Conservation (phyloP, 2,888 invertebrate species). For the Trileptium ribeirensis region DNA sequence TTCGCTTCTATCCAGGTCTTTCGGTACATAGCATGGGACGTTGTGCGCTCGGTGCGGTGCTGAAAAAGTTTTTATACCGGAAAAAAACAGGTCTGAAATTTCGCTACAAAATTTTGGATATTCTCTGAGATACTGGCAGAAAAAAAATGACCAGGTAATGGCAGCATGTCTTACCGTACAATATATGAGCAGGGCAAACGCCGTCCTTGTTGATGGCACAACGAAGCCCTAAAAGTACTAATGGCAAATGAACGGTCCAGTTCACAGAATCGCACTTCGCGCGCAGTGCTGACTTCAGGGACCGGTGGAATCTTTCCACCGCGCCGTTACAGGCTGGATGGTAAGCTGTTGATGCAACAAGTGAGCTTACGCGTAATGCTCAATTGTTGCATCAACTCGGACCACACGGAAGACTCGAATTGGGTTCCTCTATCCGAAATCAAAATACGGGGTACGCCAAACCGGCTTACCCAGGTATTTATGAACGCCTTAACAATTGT, state of each 20-base stretch:
- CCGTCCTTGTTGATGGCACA: slow-evolving; percentile 10
- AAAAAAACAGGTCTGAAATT: neutral
- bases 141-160: neutral
- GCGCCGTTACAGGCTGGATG: slow-evolving; percentile 14
- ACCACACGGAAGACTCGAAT: slow-evolving; percentile 9
- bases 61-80: neutral
- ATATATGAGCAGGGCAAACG: neutral
- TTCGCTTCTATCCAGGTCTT: no score
- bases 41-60: neutral
- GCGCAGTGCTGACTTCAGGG: neutral
- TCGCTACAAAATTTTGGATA: neutral
- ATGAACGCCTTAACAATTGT: neutral
- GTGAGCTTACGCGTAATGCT: neutral
- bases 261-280: neutral
- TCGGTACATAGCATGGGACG: neutral
- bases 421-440: slow-evolving; percentile 4
- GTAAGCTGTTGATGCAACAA: no score
- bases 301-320: neutral
- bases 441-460: neutral
- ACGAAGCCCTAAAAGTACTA: neutral
- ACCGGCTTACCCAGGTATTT: neutral
- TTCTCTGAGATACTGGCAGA: neutral
- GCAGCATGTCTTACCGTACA: neutral
- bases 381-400: neutral
- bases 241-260: neutral